Percentiles rank a stretch among this genome's conserved stretches.
Evolutionary conservation across 1,140 invertebrate genomes (phyloP).

Genomic region (Drosophila novamexicana): DNA sequence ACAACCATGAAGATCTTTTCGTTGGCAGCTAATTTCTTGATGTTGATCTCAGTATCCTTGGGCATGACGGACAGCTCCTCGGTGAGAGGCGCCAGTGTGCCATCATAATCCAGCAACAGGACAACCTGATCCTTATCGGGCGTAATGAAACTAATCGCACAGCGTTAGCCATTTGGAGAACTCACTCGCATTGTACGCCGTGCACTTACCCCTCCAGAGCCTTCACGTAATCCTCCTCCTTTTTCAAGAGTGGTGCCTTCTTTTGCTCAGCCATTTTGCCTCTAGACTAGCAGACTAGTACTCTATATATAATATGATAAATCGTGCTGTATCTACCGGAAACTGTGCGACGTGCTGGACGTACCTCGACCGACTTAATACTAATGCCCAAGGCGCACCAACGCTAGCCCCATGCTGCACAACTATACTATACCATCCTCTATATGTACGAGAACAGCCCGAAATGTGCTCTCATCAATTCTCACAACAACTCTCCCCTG

Average conservation of each 20-base stretch:
- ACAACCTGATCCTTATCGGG: constrained; percentile 85
- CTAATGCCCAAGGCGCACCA: constrained; percentile 64
- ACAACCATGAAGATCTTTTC: constrained; percentile 94
- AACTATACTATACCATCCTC: neutral
- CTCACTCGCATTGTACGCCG: neutral
- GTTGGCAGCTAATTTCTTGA: constrained; percentile 92
- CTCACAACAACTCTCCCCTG: neutral
- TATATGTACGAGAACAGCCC: constrained; percentile 48
- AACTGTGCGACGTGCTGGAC: constrained; percentile 78
- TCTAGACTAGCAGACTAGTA: constrained; percentile 5
- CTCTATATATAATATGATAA: constrained; percentile 27
- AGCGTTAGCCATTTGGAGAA: neutral
- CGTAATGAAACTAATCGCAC: constrained; percentile 67
- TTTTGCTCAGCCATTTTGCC: constrained; percentile 81
- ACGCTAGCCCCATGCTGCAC: constrained; percentile 45
- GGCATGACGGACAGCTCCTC: constrained; percentile 94
- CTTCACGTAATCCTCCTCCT: constrained; percentile 83
- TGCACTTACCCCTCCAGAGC: constrained; percentile 76
- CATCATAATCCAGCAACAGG: constrained; percentile 94
- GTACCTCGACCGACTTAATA: constrained; percentile 83
- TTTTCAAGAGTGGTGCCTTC: constrained; percentile 80
- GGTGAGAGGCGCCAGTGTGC: constrained; percentile 94
- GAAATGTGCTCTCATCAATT: neutral
- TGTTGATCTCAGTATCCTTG: constrained; percentile 92
- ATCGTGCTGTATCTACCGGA: constrained; percentile 67